Conservation (phyloP, 2,888 invertebrate genomes). For the Trachelus iudaicus region DNA sequence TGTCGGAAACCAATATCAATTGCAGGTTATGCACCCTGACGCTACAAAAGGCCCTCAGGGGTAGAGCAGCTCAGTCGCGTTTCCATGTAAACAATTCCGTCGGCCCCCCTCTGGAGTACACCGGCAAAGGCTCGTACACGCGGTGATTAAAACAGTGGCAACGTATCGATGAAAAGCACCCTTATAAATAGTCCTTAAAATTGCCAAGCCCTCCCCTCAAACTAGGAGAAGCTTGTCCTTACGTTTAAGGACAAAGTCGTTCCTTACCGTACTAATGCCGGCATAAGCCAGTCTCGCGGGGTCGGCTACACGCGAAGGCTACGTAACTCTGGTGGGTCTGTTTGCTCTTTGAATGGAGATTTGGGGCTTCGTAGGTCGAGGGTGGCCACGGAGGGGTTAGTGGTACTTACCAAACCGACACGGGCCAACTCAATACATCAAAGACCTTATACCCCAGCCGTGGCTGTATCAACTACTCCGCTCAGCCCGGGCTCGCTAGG, state of each 20-base stretch:
- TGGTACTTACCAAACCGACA: slow-evolving; percentile 61
- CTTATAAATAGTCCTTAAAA: too few relatives aligned
- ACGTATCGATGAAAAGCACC: too few relatives aligned
- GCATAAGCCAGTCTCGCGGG: slow-evolving; percentile 55
- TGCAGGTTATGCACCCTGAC: slow-evolving; percentile 5
- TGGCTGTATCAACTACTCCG: slow-evolving; percentile 37
- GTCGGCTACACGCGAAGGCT: slow-evolving; percentile 40
- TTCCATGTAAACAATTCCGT: too few relatives aligned
- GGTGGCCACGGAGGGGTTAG: slow-evolving; percentile 28
- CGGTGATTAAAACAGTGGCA: too few relatives aligned
- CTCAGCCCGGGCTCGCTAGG: slow-evolving; percentile 39
- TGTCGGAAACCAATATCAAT: slow-evolving; percentile 28
- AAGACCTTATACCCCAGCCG: slow-evolving; percentile 52
- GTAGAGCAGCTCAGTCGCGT: too few relatives aligned
- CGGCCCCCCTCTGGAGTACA: too few relatives aligned
- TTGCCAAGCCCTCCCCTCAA: too few relatives aligned
- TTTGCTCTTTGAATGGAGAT: slow-evolving; percentile 43
- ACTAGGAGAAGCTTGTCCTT: too few relatives aligned
- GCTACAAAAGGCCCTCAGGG: too few relatives aligned
- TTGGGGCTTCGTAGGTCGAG: slow-evolving; percentile 40
- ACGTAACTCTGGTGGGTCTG: slow-evolving; percentile 14
- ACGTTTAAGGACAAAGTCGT: too few relatives aligned
- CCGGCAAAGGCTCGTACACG: too few relatives aligned
- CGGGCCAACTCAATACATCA: slow-evolving; percentile 63
- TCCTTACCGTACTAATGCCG: slow-evolving; percentile 9